These are phyloP conservation scores for Xenopus borealis DNA, from an alignment of 2,113 vertebrate species.

Conservation along the genomic window DNA sequence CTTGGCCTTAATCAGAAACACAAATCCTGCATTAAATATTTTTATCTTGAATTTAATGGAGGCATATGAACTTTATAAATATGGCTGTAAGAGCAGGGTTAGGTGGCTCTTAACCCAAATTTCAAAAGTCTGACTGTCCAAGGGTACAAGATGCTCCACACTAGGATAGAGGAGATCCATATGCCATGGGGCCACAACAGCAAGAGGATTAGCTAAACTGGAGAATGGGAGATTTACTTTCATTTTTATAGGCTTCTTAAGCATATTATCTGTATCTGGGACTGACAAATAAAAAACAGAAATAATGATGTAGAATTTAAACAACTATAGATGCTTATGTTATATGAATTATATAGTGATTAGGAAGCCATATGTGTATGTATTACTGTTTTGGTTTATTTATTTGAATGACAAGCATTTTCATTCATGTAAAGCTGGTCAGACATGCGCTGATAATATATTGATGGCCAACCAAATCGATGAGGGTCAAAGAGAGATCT, in stretches of 20 bases:
- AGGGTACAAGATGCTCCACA: neutral
- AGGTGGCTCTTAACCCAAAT: conserved; percentile 2
- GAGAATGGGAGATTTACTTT: no score
- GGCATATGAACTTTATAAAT: neutral
- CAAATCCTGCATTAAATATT: neutral
- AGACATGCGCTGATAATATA: no score
- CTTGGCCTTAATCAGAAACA: neutral
- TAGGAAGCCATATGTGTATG: no score
- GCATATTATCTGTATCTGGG: neutral
- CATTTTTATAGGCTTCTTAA: neutral
- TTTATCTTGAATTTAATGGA: neutral
- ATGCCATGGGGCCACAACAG: neutral
- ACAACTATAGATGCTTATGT: no score
- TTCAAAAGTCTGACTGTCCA: neutral
- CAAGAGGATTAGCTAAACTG: neutral
- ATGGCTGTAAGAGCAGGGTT: neutral
- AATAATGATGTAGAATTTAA: no score
- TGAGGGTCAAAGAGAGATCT: no score
- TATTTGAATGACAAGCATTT: no score
- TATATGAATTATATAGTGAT: no score
- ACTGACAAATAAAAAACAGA: no score
- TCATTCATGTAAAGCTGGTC: no score
- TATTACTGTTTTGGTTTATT: no score
- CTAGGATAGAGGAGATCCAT: neutral
- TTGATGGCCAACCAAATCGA: no score